These are phyloP conservation scores for Pimephales promelas DNA, from an alignment of 2,113 vertebrate species.

Conservation along the genomic window DNA sequence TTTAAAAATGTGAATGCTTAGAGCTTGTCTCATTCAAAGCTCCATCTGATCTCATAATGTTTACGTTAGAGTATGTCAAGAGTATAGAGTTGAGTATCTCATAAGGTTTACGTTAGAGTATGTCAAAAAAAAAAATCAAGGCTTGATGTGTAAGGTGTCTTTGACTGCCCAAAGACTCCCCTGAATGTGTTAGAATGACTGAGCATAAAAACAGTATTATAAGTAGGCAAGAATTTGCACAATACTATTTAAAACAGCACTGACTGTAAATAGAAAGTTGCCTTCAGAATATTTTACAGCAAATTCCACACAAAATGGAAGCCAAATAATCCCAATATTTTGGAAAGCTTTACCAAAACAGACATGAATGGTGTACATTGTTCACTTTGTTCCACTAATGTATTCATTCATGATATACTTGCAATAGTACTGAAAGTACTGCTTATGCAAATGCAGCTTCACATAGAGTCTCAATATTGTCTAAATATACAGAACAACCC, in stretches of 20 bases:
- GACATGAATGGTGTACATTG: neutral
- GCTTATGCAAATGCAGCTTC: neutral
- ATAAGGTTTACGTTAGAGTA: neutral
- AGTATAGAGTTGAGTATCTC: no score
- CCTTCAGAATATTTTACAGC: no score
- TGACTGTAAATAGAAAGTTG: neutral
- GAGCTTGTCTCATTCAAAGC: neutral
- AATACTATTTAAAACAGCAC: neutral
- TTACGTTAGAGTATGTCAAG: no score
- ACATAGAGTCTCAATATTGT: neutral
- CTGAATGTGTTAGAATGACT: neutral
- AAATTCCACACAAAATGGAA: no score
- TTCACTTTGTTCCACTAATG: neutral
- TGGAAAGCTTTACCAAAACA: conserved; percentile 1
- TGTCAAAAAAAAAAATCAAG: no score
- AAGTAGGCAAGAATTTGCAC: neutral
- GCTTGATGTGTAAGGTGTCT: neutral
- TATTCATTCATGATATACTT: neutral
- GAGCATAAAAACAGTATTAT: neutral
- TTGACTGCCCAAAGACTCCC: neutral
- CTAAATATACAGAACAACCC: neutral
- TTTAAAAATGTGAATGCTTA: neutral
- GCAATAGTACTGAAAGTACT: neutral
- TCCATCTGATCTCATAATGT: neutral
- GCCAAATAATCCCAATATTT: neutral